Evolutionary conservation across 2,888 invertebrate genomes (phyloP).

Genomic region (Frankliniella intonsa): DNA sequence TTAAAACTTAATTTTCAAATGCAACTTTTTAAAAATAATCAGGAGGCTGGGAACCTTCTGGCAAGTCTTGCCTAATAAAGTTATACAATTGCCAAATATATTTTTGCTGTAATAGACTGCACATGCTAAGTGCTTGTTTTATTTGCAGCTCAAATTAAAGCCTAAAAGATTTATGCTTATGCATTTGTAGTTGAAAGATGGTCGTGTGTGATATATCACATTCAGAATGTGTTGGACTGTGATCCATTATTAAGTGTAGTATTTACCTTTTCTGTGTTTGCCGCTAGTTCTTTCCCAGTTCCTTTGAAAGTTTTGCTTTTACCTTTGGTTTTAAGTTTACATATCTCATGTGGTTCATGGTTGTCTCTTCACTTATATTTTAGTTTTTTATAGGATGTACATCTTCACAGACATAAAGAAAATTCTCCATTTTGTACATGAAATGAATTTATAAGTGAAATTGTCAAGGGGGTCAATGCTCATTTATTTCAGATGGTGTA

Average conservation of each 20-base stretch:
- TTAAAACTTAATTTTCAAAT: background rate
- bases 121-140: background rate
- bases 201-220: slow-evolving; percentile 12
- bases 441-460: background rate
- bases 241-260: slow-evolving; percentile 18
- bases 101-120: background rate
- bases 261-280: background rate
- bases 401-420: background rate
- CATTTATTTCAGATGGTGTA: no score
- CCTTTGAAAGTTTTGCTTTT: background rate
- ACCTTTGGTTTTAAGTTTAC: background rate
- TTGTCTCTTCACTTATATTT: no score
- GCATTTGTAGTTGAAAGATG: background rate
- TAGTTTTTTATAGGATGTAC: background rate
- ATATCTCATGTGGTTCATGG: background rate
- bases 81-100: background rate
- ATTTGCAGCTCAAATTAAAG: no score
- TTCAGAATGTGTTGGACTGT: slow-evolving; percentile 23
- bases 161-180: background rate
- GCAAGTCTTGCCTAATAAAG: background rate
- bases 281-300: slow-evolving; percentile 22
- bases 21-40: background rate
- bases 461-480: no score
- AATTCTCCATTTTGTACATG: background rate
- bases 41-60: slow-evolving; percentile 17